Percentiles rank a stretch among this genome's conserved stretches.
phyloP scores from a whole-genome alignment of 2,797 vertebrate species.

The Enteromius treurensis region DNA sequence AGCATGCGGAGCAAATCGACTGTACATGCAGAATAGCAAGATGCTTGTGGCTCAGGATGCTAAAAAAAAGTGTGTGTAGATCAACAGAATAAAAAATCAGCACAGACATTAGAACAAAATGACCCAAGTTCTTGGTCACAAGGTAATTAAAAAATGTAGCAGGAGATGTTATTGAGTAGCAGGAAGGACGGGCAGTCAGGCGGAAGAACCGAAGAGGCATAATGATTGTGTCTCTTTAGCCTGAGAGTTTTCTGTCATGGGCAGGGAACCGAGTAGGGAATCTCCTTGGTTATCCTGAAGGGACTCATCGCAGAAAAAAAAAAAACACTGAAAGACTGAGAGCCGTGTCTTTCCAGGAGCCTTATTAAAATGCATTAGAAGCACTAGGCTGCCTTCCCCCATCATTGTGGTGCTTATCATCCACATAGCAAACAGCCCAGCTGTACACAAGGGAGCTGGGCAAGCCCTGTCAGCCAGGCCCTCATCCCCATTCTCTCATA shows the following conservation, averaged over 20 bases:
- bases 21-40: background rate
- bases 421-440: slow-evolving; percentile 71
- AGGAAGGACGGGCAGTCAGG: slow-evolving; percentile 50
- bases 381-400: slow-evolving; percentile 65
- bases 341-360: slow-evolving; percentile 67
- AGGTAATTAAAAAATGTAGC: slow-evolving; percentile 59
- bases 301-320: slow-evolving; percentile 28
- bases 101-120: background rate
- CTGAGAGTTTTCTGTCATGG: slow-evolving; percentile 18
- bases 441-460: slow-evolving; percentile 63
- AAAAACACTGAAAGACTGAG: slow-evolving; percentile 55
- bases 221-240: slow-evolving; percentile 34
- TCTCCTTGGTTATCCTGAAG: slow-evolving; percentile 54
- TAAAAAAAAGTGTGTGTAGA: background rate
- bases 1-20: background rate
- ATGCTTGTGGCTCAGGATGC: background rate
- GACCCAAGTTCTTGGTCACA: slow-evolving; percentile 23
- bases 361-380: slow-evolving; percentile 75
- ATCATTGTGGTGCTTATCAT: slow-evolving; percentile 71
- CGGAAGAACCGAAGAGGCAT: background rate
- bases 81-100: background rate
- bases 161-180: slow-evolving; percentile 42
- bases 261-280: slow-evolving; percentile 43
- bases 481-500: slow-evolving; percentile 15
- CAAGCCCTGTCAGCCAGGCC: slow-evolving; percentile 45